Percentiles rank a stretch among this genome's conserved stretches.
Conservation (phyloP, 2,797 vertebrate genomes). For the Sphenodon punctatus region DNA sequence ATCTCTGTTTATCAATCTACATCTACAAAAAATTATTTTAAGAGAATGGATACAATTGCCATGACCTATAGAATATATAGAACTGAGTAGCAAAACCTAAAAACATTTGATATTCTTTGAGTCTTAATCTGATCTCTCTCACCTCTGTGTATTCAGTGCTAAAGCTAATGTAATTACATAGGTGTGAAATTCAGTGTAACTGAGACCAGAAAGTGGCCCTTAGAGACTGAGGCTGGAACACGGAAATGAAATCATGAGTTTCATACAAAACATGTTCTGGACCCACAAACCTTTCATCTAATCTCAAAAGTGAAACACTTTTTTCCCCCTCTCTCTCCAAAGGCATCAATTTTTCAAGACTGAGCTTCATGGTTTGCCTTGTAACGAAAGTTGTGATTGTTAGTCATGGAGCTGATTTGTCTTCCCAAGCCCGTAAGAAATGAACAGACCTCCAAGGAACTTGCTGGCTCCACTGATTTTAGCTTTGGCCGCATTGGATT, state of each 20-base stretch:
- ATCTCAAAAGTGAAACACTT: background rate
- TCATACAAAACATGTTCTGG: background rate
- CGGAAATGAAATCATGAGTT: background rate
- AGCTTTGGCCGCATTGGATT: background rate
- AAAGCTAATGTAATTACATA: too few species aligned
- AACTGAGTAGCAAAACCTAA: too few species aligned
- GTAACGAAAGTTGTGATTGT: background rate
- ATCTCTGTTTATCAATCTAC: too few species aligned
- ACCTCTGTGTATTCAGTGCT: background rate
- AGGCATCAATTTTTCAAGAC: background rate
- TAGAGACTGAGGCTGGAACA: background rate
- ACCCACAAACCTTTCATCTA: background rate
- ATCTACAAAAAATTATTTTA: too few species aligned
- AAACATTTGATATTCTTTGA: background rate
- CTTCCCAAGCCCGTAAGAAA: background rate
- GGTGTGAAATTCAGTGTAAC: background rate
- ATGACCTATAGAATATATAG: slow-evolving; percentile 39
- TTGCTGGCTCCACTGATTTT: background rate
- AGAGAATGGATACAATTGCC: slow-evolving; percentile 30
- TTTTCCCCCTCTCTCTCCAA: background rate
- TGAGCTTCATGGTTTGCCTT: background rate
- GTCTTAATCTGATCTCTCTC: slow-evolving; percentile 5
- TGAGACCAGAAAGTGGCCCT: background rate
- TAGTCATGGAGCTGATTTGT: background rate
- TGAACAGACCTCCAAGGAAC: background rate